phyloP scores from a whole-genome alignment of 1,140 invertebrate genomes.

The Saccostrea cuccullata region DNA sequence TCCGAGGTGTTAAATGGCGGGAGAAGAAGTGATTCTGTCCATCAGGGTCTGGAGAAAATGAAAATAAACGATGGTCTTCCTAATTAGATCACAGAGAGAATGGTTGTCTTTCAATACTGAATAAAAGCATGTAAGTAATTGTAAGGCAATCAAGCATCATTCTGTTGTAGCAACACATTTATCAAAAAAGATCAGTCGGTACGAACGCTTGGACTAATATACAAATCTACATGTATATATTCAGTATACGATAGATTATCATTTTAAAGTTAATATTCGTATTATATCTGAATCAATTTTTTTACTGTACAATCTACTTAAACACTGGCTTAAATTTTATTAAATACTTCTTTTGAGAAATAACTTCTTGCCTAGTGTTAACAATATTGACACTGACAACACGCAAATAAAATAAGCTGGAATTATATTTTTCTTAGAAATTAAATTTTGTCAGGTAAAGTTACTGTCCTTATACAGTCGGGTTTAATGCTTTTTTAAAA shows the following conservation, averaged over 20 bases:
- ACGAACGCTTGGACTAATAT: too few relatives aligned
- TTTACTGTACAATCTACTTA: too few relatives aligned
- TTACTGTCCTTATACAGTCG: neutral
- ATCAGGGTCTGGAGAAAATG: neutral
- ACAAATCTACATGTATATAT: too few relatives aligned
- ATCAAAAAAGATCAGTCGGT: too few relatives aligned
- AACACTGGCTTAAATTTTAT: too few relatives aligned
- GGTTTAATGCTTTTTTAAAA: neutral
- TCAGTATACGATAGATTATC: too few relatives aligned
- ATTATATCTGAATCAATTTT: too few relatives aligned
- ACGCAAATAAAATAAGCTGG: neutral
- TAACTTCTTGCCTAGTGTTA: neutral
- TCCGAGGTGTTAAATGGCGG: neutral
- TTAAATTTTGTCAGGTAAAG: neutral
- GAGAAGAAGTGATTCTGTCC: neutral
- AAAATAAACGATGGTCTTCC: neutral
- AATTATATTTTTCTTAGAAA: slow-evolving; percentile 11
- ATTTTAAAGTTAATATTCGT: too few relatives aligned
- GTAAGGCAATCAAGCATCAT: neutral
- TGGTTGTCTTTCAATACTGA: neutral
- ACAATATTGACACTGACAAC: neutral
- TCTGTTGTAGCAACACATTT: neutral
- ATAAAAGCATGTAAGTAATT: neutral
- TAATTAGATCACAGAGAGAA: slow-evolving; percentile 12
- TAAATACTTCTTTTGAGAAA: too few relatives aligned